Percentiles rank a stretch among this genome's conserved stretches.
These are phyloP conservation scores for Bostrychus sinensis DNA, from an alignment of 2,113 vertebrate genomes.

Conservation along the genomic window DNA sequence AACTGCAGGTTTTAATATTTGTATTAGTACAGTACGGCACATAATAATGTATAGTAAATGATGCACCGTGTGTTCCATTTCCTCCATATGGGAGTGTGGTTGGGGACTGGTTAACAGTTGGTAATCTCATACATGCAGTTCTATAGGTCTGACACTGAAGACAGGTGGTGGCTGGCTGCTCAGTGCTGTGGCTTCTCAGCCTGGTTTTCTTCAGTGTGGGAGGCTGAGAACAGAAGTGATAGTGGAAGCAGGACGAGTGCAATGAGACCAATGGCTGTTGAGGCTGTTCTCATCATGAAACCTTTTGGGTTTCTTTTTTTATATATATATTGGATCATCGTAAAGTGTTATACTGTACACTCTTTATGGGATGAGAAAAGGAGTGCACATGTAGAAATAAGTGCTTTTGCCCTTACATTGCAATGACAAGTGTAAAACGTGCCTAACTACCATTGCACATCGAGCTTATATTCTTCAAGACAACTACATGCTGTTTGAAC, in stretches of 20 bases:
- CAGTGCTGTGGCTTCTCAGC: slow-evolving; percentile 18
- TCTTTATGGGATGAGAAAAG: too few relatives aligned
- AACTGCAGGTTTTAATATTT: too few relatives aligned
- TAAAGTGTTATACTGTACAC: too few relatives aligned
- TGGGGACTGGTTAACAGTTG: slow-evolving; percentile 21
- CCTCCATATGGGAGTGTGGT: slow-evolving; percentile 16
- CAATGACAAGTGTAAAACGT: too few relatives aligned
- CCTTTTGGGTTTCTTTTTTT: too few relatives aligned
- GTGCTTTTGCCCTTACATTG: too few relatives aligned
- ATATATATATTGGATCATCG: too few relatives aligned
- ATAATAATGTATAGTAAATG: neutral
- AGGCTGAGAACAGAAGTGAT: slow-evolving; percentile 34
- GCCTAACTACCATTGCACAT: too few relatives aligned
- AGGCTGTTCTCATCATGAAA: slow-evolving; percentile 16
- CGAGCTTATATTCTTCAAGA: neutral
- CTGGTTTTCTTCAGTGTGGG: slow-evolving; percentile 45
- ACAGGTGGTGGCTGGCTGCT: slow-evolving; percentile 44
- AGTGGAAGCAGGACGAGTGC: slow-evolving; percentile 41
- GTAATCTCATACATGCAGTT: slow-evolving; percentile 15
- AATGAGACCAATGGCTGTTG: slow-evolving; percentile 42
- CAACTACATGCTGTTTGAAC: neutral
- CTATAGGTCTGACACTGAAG: slow-evolving; percentile 38
- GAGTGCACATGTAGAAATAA: too few relatives aligned
- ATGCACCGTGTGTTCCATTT: neutral
- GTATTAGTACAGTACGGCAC: too few relatives aligned